A percentile compares a stretch with the other conserved stretches of the same genome.
phyloP scores from a whole-genome alignment of 2,888 invertebrate species.

The Graphium colonna region DNA sequence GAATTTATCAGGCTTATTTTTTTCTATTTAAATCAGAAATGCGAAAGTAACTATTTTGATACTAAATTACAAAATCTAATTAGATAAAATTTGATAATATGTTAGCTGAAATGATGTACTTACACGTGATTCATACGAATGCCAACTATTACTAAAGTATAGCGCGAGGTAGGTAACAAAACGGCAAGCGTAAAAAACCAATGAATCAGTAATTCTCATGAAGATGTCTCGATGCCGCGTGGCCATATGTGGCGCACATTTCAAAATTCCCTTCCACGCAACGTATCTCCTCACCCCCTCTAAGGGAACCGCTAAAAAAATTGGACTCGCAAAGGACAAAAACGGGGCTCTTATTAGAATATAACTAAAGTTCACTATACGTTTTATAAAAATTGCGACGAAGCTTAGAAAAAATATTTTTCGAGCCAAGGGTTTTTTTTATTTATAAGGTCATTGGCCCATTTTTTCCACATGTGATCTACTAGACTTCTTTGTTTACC shows the following conservation, averaged over 20 bases:
- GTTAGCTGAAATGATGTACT: no score
- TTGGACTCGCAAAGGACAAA: constrained; percentile 39
- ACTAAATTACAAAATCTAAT: no score
- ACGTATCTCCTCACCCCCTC: constrained; percentile 48
- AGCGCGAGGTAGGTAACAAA: constrained; percentile 1
- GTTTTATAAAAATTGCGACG: constrained; percentile 12
- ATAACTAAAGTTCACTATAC: constrained; percentile 30
- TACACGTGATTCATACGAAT: no score
- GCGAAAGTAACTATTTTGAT: no score
- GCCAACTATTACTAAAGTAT: no score
- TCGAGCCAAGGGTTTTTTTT: constrained; percentile 41
- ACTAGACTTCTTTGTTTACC: constrained; percentile 1
- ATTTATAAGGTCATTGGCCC: constrained; percentile 50
- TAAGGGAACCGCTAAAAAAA: constrained; percentile 70
- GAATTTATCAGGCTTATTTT: no score
- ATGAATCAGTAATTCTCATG: constrained; percentile 76
- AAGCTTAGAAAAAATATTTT: constrained; percentile 26
- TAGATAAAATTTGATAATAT: no score
- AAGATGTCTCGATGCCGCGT: constrained; percentile 43
- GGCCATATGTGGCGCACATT: constrained; percentile 70
- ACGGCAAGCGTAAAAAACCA: constrained; percentile 37
- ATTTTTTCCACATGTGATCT: constrained; percentile 26
- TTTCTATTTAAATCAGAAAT: no score
- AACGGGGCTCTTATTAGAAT: constrained; percentile 37
- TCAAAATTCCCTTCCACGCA: constrained; percentile 49